phyloP scores from a whole-genome alignment of 2,888 invertebrate species.

The Eupithecia subfuscata region DNA sequence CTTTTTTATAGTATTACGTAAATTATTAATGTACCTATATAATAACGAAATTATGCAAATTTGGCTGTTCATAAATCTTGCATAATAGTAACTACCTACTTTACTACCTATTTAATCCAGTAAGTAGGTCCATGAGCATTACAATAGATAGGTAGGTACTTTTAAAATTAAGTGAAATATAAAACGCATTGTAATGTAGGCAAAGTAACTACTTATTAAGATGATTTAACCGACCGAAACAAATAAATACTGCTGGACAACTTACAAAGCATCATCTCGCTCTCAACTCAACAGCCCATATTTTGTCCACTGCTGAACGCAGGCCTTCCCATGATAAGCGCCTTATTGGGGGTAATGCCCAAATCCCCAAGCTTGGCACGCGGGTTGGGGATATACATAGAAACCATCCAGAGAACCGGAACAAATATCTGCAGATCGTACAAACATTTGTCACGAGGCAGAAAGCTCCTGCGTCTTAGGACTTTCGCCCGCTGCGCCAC shows the following conservation, averaged over 20 bases:
- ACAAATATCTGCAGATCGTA: background rate
- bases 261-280: background rate
- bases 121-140: background rate
- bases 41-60: background rate
- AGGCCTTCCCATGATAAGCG: too few relatives aligned
- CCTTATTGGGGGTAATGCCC: too few relatives aligned
- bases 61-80: background rate
- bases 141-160: background rate
- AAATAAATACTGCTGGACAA: background rate
- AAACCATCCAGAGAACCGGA: background rate
- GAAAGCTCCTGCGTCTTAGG: background rate
- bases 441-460: background rate
- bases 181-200: background rate
- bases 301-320: too few relatives aligned
- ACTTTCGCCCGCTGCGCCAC: background rate
- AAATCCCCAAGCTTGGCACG: too few relatives aligned
- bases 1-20: background rate
- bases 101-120: background rate
- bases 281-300: too few relatives aligned
- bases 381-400: too few relatives aligned
- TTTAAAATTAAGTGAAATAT: background rate
- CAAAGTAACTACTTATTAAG: background rate
- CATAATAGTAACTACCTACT: background rate
- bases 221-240: background rate
- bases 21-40: background rate